Evolutionary conservation across 2,113 vertebrate genomes (phyloP).

Genomic region (Excalfactoria chinensis): DNA sequence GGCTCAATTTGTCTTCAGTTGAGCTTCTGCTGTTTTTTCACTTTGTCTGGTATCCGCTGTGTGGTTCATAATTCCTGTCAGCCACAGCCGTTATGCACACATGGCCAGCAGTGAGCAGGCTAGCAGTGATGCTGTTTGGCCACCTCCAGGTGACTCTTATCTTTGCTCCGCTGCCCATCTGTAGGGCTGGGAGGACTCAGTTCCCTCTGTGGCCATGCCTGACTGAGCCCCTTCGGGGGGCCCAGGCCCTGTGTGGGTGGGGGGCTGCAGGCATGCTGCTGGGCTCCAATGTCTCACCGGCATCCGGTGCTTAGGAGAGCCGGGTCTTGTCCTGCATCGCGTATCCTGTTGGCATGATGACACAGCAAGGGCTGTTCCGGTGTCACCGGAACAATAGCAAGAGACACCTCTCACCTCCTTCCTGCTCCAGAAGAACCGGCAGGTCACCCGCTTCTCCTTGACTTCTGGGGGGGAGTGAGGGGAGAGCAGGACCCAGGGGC

Average conservation of each 20-base stretch:
- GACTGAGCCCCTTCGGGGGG: background rate
- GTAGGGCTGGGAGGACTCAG: background rate
- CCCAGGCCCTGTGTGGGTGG: background rate
- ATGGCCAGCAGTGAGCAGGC: background rate
- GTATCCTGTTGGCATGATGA: constrained; percentile 42
- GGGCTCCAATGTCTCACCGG: accelerated
- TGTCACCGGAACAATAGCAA: constrained; percentile 46
- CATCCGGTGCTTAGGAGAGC: background rate
- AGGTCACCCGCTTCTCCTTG: background rate
- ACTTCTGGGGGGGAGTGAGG: accelerated
- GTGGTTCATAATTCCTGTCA: background rate
- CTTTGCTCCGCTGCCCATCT: background rate
- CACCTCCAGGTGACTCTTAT: background rate
- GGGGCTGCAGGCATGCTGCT: background rate
- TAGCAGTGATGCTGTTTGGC: accelerated
- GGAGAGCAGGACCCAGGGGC: background rate
- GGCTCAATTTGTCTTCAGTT: constrained; percentile 17
- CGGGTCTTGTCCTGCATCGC: constrained; percentile 34
- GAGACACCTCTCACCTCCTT: constrained; percentile 27
- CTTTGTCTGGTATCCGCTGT: background rate
- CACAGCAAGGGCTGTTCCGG: constrained; percentile 13
- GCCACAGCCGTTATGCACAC: background rate
- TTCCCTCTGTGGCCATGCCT: background rate
- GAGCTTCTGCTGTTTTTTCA: background rate
- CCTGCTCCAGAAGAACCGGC: background rate